phyloP scores from a whole-genome alignment of 1,140 invertebrate genomes.

The Drosophila sechellia region DNA sequence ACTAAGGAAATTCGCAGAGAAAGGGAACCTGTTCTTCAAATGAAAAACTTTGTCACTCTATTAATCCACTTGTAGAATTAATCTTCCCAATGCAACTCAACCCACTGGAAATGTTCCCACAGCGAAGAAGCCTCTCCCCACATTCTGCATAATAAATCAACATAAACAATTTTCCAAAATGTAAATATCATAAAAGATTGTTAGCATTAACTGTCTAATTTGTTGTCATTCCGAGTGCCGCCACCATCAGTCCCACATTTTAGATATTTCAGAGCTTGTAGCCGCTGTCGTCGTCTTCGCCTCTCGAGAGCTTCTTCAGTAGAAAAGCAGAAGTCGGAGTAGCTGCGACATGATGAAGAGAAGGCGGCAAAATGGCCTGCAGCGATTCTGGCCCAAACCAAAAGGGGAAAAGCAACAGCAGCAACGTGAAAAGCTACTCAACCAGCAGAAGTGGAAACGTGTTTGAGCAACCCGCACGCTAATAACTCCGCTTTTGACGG shows the following conservation, averaged over 20 bases:
- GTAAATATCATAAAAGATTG: constrained; percentile 82
- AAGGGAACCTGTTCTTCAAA: not conserved
- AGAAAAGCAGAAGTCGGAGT: constrained; percentile 20
- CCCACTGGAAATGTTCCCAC: constrained; percentile 10
- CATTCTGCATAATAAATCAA: constrained; percentile 48
- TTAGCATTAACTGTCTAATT: constrained; percentile 82
- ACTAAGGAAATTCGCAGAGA: not conserved
- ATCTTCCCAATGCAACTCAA: constrained; percentile 6
- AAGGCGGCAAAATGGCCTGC: constrained; percentile 62
- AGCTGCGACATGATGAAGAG: constrained; percentile 20
- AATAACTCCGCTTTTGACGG: constrained; percentile 78
- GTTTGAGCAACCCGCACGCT: constrained; percentile 73
- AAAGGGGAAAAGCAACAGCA: constrained; percentile 15
- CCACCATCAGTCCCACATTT: constrained; percentile 43
- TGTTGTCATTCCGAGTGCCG: constrained; percentile 69
- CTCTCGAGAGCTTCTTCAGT: constrained; percentile 67
- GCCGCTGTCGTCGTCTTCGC: constrained; percentile 43
- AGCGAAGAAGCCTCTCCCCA: constrained; percentile 5
- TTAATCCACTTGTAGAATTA: constrained; percentile 6
- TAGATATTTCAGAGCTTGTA: constrained; percentile 18
- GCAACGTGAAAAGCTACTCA: constrained; percentile 45
- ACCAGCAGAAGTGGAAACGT: constrained; percentile 60
- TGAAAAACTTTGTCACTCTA: not conserved
- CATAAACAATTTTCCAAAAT: constrained; percentile 70
- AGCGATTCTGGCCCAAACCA: constrained; percentile 55